Evolutionary conservation across 2,113 vertebrate genomes (phyloP), one percentile per base, ranked within the genome.

Genomic region (Platichthys stellatus): DNA sequence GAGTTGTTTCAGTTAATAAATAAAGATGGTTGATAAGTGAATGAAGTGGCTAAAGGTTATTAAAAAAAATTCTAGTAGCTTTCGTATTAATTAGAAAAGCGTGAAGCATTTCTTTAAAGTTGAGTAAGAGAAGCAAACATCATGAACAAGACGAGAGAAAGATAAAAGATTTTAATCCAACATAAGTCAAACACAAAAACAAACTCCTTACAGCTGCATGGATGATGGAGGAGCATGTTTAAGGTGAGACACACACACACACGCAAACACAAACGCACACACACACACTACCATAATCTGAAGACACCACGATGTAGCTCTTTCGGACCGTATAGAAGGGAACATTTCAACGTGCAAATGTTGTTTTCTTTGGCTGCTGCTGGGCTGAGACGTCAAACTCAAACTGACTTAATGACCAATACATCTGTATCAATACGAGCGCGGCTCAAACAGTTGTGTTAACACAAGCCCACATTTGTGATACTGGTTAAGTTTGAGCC

Each of bases 351-450:
- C 43, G 74, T 83, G 78, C 74, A 76, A 79, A 81, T 89, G 77
- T 82, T 93, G 72, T 94, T 95, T 92, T 93, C 90, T 90, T 95
- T 95, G 94, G 93, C 93, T 68, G 78, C 81, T 0, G 59, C 38
- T 24, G 53, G 65, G 79, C 88, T 80, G 87, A 89, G 88, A 88
- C 81, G 89, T 90, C 92, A 90, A 81, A 91, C 75, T 15, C 91
- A 79, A 89, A 92, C 91, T 80, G 92, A 82, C 89, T 88, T 95
- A 94, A 95, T 92, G 94, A 91, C 93, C 85, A 93, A 94, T 92
- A 93, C 94, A 95, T 95, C 94, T 93, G 93, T 92, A 95, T 94
- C 93, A 94, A 94, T 94, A 95, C 59, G 69, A 86, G 80, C 67
- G 47, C 62, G 43, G 74, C 85, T 86, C 80, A 88, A 86, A 91